Evolutionary conservation across 2,797 vertebrate genomes (phyloP), one percentile per base, ranked within the genome.

Genomic region (Diplodus sargus): DNA sequence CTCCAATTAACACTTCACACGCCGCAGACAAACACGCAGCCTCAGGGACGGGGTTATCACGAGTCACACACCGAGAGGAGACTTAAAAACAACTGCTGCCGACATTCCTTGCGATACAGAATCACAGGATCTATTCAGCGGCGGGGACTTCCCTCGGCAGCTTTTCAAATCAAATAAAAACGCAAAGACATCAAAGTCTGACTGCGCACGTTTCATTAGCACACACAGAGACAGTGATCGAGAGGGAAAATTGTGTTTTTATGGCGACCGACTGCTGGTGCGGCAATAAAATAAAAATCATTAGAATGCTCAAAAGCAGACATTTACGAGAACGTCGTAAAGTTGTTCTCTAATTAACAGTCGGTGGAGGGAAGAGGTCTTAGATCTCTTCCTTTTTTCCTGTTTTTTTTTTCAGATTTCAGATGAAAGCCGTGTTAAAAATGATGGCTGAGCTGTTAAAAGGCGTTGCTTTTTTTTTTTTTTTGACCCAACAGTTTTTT

Each of bases 1-100:
- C 87, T 80, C 90, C 90, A 92, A 92, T 91, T 90, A 93, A 81
- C 84, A 79, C 75, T 74, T 68, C 28, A 61, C 67, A 62, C 48
- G 53, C 48, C 72, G 83, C 78, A 81, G 82, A 92, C 70, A 92
- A 91, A 92, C 86, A 91, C 77, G 54, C 18, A 0, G 69, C 88
- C 89, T 79, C 20, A 0, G 86, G 77, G 87, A 87, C 25, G 0
- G 5, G 60, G 66, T 82, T 76, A 80, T 77, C 76, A 79, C 71
- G 65, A 87, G 83, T 82, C 79, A 56, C n/a, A 64, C 57, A 28
- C 67, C 3, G 2, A 45, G 30, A 71, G 75, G n/a, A 5, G 23
- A 68, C 79, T 86, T 86, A 51, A 82, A 85, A 88, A 85, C 79
- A 89, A 80, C 48, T 10, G 68, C 56, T 17, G 73, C 81, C 18